These are phyloP conservation scores for Synergus gifuensis DNA, from an alignment of 2,888 invertebrate species.

Conservation along the genomic window DNA sequence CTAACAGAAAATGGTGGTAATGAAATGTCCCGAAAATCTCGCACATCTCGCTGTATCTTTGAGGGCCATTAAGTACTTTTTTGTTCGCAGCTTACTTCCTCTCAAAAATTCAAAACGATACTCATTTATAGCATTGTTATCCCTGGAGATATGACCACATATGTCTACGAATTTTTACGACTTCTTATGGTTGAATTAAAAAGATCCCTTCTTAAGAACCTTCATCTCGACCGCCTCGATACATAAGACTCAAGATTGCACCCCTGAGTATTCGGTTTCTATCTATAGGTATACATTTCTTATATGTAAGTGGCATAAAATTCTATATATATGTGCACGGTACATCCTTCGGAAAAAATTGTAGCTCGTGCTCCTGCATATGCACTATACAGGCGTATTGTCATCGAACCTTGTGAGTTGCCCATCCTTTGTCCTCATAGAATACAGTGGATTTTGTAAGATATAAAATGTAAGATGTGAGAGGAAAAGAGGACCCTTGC, in stretches of 20 bases:
- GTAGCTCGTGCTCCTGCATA: conserved; percentile 38
- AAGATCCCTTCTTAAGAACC: conserved; percentile 1
- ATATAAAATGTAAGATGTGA: neutral
- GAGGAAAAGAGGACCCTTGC: neutral
- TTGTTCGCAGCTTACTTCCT: conserved; percentile 4
- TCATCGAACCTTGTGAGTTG: conserved; percentile 8
- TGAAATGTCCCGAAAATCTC: no score
- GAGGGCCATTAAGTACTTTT: neutral
- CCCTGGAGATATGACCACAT: conserved; percentile 12
- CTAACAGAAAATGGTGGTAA: no score
- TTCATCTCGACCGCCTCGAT: conserved; percentile 26
- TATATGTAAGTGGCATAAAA: neutral
- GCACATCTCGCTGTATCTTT: no score
- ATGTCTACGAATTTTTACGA: conserved; percentile 16
- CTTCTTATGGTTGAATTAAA: conserved; percentile 19
- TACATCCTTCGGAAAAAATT: conserved; percentile 10
- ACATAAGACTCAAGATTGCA: neutral
- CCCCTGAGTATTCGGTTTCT: conserved; percentile 29
- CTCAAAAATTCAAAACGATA: conserved; percentile 2
- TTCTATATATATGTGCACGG: neutral
- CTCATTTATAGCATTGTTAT: conserved; percentile 14
- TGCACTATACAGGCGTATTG: neutral
- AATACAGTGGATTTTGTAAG: neutral
- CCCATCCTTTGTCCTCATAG: conserved; percentile 4
- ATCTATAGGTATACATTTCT: neutral